Evolutionary conservation across 1,140 invertebrate species (phyloP), one percentile per base, ranked within the genome.

Genomic region (Drosophila sturtevanti): DNA sequence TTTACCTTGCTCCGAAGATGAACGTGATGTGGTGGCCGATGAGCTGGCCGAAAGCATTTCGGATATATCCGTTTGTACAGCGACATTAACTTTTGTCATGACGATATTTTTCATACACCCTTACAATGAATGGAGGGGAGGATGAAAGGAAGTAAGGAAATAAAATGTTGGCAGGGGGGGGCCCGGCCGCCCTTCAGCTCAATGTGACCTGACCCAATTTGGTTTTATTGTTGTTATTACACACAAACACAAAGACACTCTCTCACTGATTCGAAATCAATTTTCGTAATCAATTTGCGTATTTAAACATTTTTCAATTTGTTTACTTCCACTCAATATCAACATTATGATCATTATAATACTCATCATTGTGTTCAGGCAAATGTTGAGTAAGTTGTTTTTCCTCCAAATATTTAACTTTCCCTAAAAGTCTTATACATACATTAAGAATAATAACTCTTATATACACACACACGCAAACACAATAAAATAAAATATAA

Each of bases 1-100:
- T 86, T 90, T 91, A 91, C 90, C 90, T 91, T 81, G 90, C 56
- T 90, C 76, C 41, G 90, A 91, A 54, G 90, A 89, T 51, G 86
- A 90, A 55, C 90, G 90, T 35, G 90, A 91, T 34, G 80, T 78
- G 56, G 64, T 68, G 62, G 79, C 71, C 60, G 90, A 91, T 48
- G 90, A 86, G 60, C 72, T 85, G 52, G 82, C 67, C 21, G 86
- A 91, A 52, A 90, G 79, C 85, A 90, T 80, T 77, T 91, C 90
- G 27, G 66, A 82, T 44, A 91, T 65, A 58, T 91, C 90, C 66
- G 90, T 91, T 74, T 91, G 90, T n/a, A 91, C 82, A 31, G 86
- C 90, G 48, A 91, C 89, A 75, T 73, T 78, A 54, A 89, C 68
- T 91, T 91, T 91, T 22, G 35, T 37, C 85, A 87, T 87, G 22